Base-by-base conservation (phyloP, 1,140 invertebrate species). In the Eriocheir sinensis region DNA sequence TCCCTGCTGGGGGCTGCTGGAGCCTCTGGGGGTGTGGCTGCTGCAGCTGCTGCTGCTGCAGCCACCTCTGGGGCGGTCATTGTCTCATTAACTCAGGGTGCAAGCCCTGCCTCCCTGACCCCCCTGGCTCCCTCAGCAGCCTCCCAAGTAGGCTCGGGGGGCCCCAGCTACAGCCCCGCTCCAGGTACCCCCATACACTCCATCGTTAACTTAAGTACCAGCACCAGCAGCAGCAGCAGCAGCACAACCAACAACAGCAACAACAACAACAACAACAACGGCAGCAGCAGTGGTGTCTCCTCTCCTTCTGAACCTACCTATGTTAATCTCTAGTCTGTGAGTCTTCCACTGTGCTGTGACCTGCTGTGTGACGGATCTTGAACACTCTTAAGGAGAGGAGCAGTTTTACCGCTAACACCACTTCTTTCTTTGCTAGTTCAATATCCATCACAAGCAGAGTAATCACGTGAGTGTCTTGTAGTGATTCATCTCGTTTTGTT, bases 261-360 rank as follows among this genome's bases (percentile, higher is more conserved):
- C 93, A 93, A 38, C 92, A 94, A 79, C 94, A 95, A 95, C 94
- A 96, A 92, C 92, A 95, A 95, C 94, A 95, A 94, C 92, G 93
- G 95, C 32, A 94, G 90, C 93, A 95, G 91, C 94, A 94, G 91
- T 95, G 95, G 95, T 94, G 95, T 96, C 89, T 95, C 95, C 90
- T 95, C 94, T 94, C 95, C 94, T 89, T 94, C 95, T 85, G 95
- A 96, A 94, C 95, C 95, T 93, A 96, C 95, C 90, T 96, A 96
- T 95, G 95, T 96, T 95, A 96, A 96, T 94, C 95, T 96, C 94
- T 96, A 96, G 95, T 95, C 95, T 94, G 95, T 96, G 95, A 96
- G 95, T 96, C 93, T 94, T 94, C 91, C 93, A 94, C 93, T 94
- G 93, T 94, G 93, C 93, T 94, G 93, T 94, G 93, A 94, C 60